Percentiles rank a stretch among this genome's conserved stretches.
These are phyloP conservation scores for Opisthograptis luteolata DNA, from an alignment of 2,888 invertebrate species.

Conservation along the genomic window DNA sequence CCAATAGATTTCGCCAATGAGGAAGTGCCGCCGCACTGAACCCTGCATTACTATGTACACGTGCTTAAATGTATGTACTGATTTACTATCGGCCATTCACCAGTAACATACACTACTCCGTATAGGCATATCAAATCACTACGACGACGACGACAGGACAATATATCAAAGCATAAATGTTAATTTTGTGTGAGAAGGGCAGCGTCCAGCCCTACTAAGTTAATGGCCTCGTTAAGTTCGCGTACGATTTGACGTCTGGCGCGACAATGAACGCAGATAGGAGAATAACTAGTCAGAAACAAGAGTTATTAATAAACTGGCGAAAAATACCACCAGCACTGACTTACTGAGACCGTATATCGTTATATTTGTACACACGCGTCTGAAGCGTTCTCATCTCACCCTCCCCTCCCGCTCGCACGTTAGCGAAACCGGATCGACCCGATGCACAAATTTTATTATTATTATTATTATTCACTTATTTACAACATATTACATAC, in stretches of 20 bases:
- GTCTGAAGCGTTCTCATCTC: too few species aligned
- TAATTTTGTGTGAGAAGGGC: conserved; percentile 45
- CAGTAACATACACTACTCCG: conserved; percentile 35
- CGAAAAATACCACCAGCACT: conserved; percentile 13
- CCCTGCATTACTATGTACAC: conserved; percentile 43
- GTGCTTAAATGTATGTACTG: conserved; percentile 46
- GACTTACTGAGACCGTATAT: too few species aligned
- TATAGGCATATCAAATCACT: conserved; percentile 39
- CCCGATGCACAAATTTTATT: too few species aligned
- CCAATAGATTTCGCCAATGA: conserved; percentile 55
- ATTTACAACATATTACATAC: too few species aligned
- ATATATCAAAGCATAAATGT: conserved; percentile 46
- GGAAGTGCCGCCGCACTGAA: conserved; percentile 46
- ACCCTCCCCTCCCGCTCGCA: too few species aligned
- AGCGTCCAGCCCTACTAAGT: conserved; percentile 42
- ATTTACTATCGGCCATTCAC: conserved; percentile 47
- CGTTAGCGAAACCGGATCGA: too few species aligned
- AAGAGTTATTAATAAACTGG: conserved; percentile 25
- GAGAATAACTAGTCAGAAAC: conserved; percentile 37
- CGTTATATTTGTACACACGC: too few species aligned
- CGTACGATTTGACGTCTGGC: conserved; percentile 36
- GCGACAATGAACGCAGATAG: conserved; percentile 44
- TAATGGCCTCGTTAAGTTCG: conserved; percentile 50
- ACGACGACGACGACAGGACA: conserved; percentile 39
- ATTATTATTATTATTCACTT: too few species aligned